Evolutionary conservation across 2,888 invertebrate species (phyloP).

Genomic region (Chaetogeoica ovagalla): DNA sequence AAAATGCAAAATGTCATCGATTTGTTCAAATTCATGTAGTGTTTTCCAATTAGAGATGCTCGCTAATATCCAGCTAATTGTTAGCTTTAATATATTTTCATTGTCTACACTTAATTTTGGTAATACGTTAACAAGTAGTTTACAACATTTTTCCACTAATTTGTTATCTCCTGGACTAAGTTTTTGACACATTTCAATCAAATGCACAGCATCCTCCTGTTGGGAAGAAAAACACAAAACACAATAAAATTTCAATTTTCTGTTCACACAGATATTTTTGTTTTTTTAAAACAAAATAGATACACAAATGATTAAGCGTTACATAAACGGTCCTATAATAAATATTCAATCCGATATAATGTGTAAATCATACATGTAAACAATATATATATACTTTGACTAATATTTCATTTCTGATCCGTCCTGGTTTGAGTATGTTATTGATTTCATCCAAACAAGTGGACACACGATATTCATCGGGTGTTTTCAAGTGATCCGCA

Average conservation of each 20-base stretch:
- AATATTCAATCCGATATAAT: no score
- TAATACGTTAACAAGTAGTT: conserved; percentile 20
- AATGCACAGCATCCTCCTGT: conserved; percentile 33
- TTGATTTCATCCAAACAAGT: conserved; percentile 19
- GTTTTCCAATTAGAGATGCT: not conserved
- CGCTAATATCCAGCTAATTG: conserved; percentile 32
- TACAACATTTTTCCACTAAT: conserved; percentile 25
- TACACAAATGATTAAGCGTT: no score
- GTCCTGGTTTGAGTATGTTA: conserved; percentile 6
- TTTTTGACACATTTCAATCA: conserved; percentile 36
- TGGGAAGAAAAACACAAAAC: not conserved
- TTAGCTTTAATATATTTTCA: conserved; percentile 7
- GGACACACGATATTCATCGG: conserved; percentile 11
- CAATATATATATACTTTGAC: not conserved
- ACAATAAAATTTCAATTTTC: no score
- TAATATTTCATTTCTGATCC: conserved; percentile 43
- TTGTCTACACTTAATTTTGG: conserved; percentile 10
- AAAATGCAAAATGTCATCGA: conserved; percentile 17
- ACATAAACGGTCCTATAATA: no score
- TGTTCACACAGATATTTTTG: no score
- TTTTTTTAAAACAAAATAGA: not conserved
- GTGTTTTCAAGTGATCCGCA: conserved; percentile 16
- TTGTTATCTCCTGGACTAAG: conserved; percentile 20
- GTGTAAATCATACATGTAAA: not conserved
- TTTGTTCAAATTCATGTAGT: not conserved